Percentiles rank a stretch among this genome's conserved stretches.
Evolutionary conservation across 2,113 vertebrate genomes (phyloP).

Genomic region (Toxostoma redivivum): DNA sequence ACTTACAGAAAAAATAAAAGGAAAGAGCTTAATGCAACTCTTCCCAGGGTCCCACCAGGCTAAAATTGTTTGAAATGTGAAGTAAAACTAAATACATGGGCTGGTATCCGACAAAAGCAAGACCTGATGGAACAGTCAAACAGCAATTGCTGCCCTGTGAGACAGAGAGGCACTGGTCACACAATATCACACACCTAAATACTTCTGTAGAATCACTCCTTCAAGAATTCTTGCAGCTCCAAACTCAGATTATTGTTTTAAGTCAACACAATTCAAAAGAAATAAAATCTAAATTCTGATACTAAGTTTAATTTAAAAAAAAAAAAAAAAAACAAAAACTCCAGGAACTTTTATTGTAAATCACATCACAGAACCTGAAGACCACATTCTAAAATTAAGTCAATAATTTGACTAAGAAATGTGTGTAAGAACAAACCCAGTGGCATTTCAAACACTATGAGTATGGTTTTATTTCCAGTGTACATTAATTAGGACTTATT

Average conservation of each 20-base stretch:
- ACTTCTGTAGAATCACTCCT: background rate
- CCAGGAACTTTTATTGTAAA: background rate
- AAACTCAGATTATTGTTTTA: background rate
- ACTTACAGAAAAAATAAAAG: background rate
- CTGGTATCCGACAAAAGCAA: background rate
- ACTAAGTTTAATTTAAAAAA: background rate
- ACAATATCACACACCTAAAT: fast-evolving
- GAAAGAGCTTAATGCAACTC: background rate
- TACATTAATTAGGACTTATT: background rate
- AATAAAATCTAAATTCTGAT: background rate
- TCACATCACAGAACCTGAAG: background rate
- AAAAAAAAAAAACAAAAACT: background rate
- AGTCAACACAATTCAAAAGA: background rate
- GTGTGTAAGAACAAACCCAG: background rate
- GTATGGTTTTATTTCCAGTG: background rate
- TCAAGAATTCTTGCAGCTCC: background rate
- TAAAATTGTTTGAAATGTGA: background rate
- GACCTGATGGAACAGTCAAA: background rate
- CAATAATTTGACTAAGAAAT: background rate
- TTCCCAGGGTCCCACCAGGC: background rate
- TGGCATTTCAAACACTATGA: fast-evolving
- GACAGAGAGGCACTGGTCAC: background rate
- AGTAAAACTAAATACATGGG: background rate
- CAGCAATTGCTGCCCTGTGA: background rate
- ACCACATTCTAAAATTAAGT: background rate